Evolutionary conservation across 1,140 invertebrate genomes (phyloP), one percentile per base, ranked within the genome.

Genomic region (Drosophila ambigua): DNA sequence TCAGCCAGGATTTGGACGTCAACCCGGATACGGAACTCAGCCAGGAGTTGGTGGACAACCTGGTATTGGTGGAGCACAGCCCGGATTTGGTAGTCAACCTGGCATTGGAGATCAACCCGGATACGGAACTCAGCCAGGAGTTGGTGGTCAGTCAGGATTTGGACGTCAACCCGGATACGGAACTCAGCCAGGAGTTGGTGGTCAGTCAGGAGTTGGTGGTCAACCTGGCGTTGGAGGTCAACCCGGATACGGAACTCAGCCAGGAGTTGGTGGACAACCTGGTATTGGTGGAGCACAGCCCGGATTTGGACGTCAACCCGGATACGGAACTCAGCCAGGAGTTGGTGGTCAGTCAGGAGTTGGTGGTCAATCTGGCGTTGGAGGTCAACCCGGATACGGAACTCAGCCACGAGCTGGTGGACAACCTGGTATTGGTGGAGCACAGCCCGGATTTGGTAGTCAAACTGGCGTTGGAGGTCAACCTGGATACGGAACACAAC

Each of bases 11-110:
- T 46, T 26, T 11, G 39, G 31, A 6, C 46, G 35, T 28, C 68
- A 60, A 35, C 50, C 66, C 9, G 55, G 58, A 8, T 51, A 13
- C 15, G 57, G 57, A 24, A 7, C 6, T 15, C 65, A 60, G 16
- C 51, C 58, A 31, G 76, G 68, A 20, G 13, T n/a, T 24, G 66
- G 49, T 35, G n/a, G 39, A 31, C 62, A 77, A 23, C 50, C 45
- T 0, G 60, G 66, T 15, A 35, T 58, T 28, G 9, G 31, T 44
- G 50, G 52, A 0, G 50, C 51, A 9, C 63, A 68, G 8, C 60
- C 65, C 0, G 60, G 64, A 13, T 52, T 35, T 7, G 62, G 48
- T 1, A 13, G 31, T 11, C 55, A 52, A 23, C 23, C 46, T 48
- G 44, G 61, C 9, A 31, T 28, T 11, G 41, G 26, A 0, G 60